Percentiles rank a stretch among this genome's conserved stretches.
Evolutionary conservation across 2,113 vertebrate genomes (phyloP).

Genomic region (Chrysemys picta): DNA sequence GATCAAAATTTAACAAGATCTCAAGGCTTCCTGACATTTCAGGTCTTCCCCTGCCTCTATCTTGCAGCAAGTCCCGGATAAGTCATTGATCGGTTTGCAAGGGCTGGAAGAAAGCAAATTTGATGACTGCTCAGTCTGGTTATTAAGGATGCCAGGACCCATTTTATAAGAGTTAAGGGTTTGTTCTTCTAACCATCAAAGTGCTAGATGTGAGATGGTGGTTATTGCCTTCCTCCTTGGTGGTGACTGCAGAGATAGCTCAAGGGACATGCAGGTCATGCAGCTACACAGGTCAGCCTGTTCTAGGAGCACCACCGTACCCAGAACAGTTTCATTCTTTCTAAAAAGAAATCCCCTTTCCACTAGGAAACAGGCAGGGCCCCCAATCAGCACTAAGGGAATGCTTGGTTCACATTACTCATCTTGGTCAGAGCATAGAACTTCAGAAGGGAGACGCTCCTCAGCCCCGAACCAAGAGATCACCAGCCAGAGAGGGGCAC

Average conservation of each 20-base stretch:
- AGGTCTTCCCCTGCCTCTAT: conserved; percentile 44
- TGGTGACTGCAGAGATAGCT: conserved; percentile 62
- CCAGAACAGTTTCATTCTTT: neutral
- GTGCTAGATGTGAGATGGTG: conserved; percentile 46
- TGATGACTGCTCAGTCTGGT: conserved; percentile 63
- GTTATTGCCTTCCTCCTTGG: conserved; percentile 58
- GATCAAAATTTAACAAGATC: conserved; percentile 10
- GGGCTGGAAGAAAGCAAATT: conserved; percentile 52
- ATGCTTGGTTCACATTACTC: neutral
- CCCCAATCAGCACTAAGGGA: neutral
- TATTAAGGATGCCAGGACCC: conserved; percentile 58
- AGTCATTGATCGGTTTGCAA: conserved; percentile 65
- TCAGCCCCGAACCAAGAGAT: neutral
- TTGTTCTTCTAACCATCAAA: conserved; percentile 40
- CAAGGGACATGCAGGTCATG: conserved; percentile 28
- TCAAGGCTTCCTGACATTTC: conserved; percentile 16
- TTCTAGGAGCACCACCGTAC: conserved; percentile 30
- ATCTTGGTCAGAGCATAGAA: neutral
- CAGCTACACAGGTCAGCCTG: conserved; percentile 40
- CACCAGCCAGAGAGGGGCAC: conserved; percentile 2
- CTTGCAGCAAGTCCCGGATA: conserved; percentile 61
- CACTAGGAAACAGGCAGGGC: neutral
- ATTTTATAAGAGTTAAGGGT: conserved; percentile 58
- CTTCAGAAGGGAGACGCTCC: too few species aligned
- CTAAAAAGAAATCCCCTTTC: neutral